Percentiles rank a stretch among this genome's conserved stretches.
phyloP scores from a whole-genome alignment of 2,797 vertebrate genomes.

The Hafferia zeledoni region DNA sequence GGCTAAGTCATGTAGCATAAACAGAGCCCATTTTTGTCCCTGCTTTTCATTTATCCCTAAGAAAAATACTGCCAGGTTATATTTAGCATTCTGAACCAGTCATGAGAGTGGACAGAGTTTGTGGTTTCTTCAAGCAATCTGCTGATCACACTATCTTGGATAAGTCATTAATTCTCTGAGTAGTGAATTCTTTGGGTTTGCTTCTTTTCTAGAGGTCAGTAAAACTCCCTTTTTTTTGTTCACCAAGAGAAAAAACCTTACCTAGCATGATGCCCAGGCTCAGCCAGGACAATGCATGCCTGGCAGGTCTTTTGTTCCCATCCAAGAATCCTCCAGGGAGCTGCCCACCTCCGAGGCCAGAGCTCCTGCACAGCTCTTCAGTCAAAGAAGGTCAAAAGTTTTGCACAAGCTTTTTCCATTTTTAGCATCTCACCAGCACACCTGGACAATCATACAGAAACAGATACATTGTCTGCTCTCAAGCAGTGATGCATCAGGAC shows the following conservation, averaged over 20 bases:
- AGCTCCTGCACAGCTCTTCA: background rate
- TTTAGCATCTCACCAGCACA: background rate
- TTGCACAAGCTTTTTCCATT: background rate
- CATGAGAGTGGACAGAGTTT: background rate
- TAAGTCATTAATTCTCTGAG: background rate
- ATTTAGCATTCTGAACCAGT: constrained; percentile 12
- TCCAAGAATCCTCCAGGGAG: background rate
- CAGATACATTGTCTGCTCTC: background rate
- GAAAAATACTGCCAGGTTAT: background rate
- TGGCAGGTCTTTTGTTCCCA: background rate
- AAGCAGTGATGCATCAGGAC: background rate
- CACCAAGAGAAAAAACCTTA: background rate
- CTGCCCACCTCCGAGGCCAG: background rate
- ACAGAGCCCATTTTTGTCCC: background rate
- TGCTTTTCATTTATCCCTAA: constrained; percentile 15
- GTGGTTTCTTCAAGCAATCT: constrained; percentile 21
- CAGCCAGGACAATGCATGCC: background rate
- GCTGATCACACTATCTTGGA: background rate
- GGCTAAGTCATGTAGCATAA: background rate
- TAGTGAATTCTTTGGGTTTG: background rate
- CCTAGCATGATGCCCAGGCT: background rate
- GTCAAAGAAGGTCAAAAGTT: background rate
- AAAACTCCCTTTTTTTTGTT: background rate
- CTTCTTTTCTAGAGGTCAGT: background rate
- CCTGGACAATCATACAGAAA: background rate